These are phyloP conservation scores for Microctonus hyperodae DNA, from an alignment of 2,888 invertebrate genomes.

Conservation along the genomic window DNA sequence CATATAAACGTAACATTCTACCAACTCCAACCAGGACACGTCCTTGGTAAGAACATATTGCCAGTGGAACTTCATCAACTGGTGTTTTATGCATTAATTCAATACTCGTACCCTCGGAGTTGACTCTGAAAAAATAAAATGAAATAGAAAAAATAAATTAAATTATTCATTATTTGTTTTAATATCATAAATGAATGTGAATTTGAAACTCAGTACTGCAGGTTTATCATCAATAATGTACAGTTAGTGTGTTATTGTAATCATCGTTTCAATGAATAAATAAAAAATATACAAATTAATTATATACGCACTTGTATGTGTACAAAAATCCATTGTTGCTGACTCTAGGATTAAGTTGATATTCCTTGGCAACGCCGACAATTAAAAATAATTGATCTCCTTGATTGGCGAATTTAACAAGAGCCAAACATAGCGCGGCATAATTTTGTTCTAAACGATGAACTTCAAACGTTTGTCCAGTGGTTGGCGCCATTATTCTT, in stretches of 20 bases:
- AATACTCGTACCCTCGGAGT: slow-evolving; percentile 80
- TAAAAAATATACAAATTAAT: neutral
- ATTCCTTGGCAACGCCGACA: slow-evolving; percentile 91
- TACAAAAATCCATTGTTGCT: slow-evolving; percentile 85
- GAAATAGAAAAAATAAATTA: slow-evolving; percentile 26
- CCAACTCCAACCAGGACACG: slow-evolving; percentile 92
- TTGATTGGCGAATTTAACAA: slow-evolving; percentile 79
- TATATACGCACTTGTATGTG: slow-evolving; percentile 74
- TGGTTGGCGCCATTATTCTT: slow-evolving; percentile 85
- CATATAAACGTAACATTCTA: slow-evolving; percentile 89
- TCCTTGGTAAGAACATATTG: slow-evolving; percentile 91
- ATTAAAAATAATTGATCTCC: slow-evolving; percentile 70
- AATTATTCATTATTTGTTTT: neutral
- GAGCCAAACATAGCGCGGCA: slow-evolving; percentile 86
- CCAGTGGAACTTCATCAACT: slow-evolving; percentile 90
- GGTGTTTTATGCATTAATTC: slow-evolving; percentile 94
- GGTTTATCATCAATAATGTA: slow-evolving; percentile 56
- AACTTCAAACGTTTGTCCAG: slow-evolving; percentile 78
- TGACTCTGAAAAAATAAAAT: slow-evolving; percentile 63
- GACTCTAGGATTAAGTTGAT: slow-evolving; percentile 86
- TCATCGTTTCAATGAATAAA: slow-evolving; percentile 45
- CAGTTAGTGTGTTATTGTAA: slow-evolving; percentile 56
- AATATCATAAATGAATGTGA: slow-evolving; percentile 25
- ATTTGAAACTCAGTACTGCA: slow-evolving; percentile 60
- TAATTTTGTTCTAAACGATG: slow-evolving; percentile 94